Conservation (phyloP, 2,113 vertebrate species). For the Vulpes lagopus region DNA sequence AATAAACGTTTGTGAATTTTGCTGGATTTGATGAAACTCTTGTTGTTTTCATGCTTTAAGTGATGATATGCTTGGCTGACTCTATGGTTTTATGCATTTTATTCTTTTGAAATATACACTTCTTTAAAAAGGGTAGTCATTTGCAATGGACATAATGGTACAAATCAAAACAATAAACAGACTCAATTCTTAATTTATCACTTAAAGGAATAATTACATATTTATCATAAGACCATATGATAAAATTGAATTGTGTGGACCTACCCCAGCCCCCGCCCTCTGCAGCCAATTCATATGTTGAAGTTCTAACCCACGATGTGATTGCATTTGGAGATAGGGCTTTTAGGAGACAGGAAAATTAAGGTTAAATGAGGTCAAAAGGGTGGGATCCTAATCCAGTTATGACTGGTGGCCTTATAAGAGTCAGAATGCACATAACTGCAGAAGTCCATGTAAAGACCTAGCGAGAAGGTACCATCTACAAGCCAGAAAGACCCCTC, state of each 20-base stretch:
- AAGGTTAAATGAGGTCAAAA: not conserved
- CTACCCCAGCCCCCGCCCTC: too few relatives aligned
- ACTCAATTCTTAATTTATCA: slow-evolving; percentile 21
- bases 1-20: not conserved
- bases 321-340: not conserved
- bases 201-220: slow-evolving; percentile 43
- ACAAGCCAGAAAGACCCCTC: not conserved
- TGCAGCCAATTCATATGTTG: not conserved
- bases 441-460: not conserved
- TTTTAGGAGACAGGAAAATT: not conserved
- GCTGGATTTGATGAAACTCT: not conserved
- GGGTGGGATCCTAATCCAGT: not conserved
- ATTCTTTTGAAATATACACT: not conserved
- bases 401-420: not conserved
- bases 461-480: not conserved
- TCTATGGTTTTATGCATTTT: not conserved
- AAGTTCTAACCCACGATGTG: not conserved
- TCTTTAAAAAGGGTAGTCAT: not conserved
- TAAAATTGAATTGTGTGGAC: not conserved
- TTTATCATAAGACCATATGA: not conserved
- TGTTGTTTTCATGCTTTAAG: slow-evolving; percentile 50
- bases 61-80: not conserved
- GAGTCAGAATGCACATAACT: not conserved
- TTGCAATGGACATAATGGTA: not conserved
- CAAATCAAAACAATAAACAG: slow-evolving; percentile 26